Percentiles rank a stretch among this genome's conserved stretches.
phyloP scores from a whole-genome alignment of 2,797 vertebrate species.

The Acropternis orthonyx region DNA sequence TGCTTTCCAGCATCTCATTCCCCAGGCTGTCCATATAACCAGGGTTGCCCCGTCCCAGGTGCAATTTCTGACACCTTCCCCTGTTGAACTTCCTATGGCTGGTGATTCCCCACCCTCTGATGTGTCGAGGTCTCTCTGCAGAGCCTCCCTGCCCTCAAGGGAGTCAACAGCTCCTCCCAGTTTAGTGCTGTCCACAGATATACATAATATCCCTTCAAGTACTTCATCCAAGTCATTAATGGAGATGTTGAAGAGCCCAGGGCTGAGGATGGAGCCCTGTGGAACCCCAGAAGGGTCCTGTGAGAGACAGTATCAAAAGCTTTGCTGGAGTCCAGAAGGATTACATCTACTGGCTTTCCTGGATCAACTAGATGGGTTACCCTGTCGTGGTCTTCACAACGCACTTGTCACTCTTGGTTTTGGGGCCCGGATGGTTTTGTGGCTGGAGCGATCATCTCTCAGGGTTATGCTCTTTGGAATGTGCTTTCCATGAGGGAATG shows the following conservation, averaged over 20 bases:
- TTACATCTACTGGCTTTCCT: neutral
- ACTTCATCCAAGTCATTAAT: neutral
- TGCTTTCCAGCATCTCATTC: neutral
- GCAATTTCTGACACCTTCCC: neutral
- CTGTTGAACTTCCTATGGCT: neutral
- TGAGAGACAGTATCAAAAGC: neutral
- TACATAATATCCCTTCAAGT: neutral
- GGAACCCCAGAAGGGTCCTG: neutral
- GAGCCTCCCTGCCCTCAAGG: neutral
- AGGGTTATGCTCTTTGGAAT: neutral
- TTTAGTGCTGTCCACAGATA: neutral
- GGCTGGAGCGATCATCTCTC: neutral
- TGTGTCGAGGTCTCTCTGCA: neutral
- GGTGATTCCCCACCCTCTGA: neutral
- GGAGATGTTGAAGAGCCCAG: neutral
- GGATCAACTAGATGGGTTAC: neutral
- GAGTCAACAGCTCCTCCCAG: neutral
- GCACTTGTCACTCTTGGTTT: neutral
- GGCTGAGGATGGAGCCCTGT: neutral
- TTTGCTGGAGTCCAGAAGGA: neutral
- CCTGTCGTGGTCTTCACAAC: neutral
- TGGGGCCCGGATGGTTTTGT: neutral
- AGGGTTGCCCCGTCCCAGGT: neutral
- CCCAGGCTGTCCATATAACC: neutral
- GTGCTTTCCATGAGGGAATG: accelerated